phyloP scores from a whole-genome alignment of 2,888 invertebrate species.

The Sphaerophoria rueppellii region DNA sequence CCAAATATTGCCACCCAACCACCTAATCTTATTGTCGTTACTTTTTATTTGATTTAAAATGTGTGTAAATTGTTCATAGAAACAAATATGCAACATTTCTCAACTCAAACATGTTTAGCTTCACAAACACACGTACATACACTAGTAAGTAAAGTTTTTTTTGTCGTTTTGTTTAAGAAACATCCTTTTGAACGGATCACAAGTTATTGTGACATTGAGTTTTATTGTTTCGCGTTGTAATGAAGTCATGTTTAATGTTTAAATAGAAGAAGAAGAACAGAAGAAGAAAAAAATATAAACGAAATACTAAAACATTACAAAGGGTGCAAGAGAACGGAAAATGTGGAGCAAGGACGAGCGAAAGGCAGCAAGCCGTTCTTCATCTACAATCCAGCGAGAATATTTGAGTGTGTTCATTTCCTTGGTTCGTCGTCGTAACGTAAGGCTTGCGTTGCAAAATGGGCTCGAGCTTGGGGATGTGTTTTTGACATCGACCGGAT shows the following conservation, averaged over 20 bases:
- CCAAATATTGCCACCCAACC: not conserved
- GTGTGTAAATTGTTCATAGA: slow-evolving; percentile 2
- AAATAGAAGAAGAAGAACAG: slow-evolving; percentile 35
- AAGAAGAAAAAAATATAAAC: slow-evolving; percentile 27
- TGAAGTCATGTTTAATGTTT: slow-evolving; percentile 60
- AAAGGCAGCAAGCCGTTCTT: slow-evolving; percentile 32
- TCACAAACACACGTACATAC: not conserved
- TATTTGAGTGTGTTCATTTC: slow-evolving; percentile 29
- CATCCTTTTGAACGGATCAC: slow-evolving; percentile 54
- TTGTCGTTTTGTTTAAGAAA: not conserved
- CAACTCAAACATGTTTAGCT: slow-evolving; percentile 40
- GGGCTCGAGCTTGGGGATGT: slow-evolving; percentile 55
- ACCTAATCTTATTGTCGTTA: not conserved
- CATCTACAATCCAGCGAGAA: not conserved
- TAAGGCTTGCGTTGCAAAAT: slow-evolving; percentile 13
- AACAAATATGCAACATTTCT: slow-evolving; percentile 59
- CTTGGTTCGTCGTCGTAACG: slow-evolving; percentile 31
- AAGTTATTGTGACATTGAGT: slow-evolving; percentile 72
- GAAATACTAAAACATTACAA: slow-evolving; percentile 46
- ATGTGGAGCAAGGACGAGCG: slow-evolving; percentile 63
- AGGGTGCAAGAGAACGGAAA: slow-evolving; percentile 59
- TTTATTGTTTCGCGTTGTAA: slow-evolving; percentile 70
- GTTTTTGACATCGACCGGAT: slow-evolving; percentile 63
- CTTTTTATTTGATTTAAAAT: slow-evolving; percentile 10
- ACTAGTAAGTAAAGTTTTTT: not conserved